phyloP scores from a whole-genome alignment of 2,888 invertebrate genomes.

The Cotesia congregata region DNA sequence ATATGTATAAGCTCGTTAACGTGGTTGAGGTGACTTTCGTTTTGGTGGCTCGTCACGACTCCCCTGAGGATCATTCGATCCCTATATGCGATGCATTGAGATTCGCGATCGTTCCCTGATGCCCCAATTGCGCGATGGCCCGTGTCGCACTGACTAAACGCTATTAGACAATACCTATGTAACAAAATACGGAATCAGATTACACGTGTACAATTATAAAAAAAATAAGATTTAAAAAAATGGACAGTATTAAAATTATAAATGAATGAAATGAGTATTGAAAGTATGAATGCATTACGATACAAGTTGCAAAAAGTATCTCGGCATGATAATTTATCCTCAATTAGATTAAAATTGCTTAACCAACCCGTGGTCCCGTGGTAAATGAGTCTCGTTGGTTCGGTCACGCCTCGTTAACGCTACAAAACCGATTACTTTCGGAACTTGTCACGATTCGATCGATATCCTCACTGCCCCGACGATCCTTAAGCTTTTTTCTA shows the following conservation, averaged over 20 bases:
- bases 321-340: conserved; percentile 34
- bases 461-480: conserved; percentile 31
- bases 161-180: conserved; percentile 13
- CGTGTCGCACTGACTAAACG: conserved; percentile 8
- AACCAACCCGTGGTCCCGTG: conserved; percentile 23
- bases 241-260: conserved; percentile 1
- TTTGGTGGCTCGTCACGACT: conserved; percentile 45
- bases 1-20: conserved; percentile 22
- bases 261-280: conserved; percentile 38
- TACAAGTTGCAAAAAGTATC: conserved; percentile 19
- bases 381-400: conserved; percentile 44
- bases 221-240: neutral
- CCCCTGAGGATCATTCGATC: conserved; percentile 27
- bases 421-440: conserved; percentile 48
- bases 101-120: conserved; percentile 5
- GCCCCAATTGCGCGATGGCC: conserved; percentile 14
- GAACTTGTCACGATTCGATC: conserved; percentile 46
- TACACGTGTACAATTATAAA: neutral
- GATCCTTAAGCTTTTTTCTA: conserved; percentile 28
- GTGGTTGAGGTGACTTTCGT: conserved; percentile 41
- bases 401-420: conserved; percentile 53
- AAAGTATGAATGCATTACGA: conserved; percentile 37
- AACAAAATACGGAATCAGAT: neutral
- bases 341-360: conserved; percentile 23
- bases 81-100: conserved; percentile 2